Base-by-base conservation (phyloP, 35 echinoderm and acorn worm species). In the Diadema setosum region DNA sequence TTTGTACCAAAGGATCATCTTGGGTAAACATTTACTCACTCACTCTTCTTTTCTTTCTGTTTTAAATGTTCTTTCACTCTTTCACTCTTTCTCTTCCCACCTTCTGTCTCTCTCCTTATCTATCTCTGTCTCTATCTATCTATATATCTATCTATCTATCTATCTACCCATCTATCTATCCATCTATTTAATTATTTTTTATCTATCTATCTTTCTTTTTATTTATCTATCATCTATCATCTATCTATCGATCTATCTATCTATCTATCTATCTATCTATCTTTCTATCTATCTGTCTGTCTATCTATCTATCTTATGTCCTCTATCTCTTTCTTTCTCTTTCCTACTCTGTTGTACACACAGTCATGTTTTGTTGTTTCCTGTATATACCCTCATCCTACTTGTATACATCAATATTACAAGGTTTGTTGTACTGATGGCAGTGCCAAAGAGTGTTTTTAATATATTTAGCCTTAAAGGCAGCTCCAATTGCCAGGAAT, bases 11-110 rank as follows among this genome's bases (percentile, higher is more conserved):
- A 80, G 76, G 57, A 87, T 75, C 39, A 42, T 9, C 24, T 75
- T 57, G 87, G 87, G 87, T 89, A 89, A 89, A 82, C n/a, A n/a
- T n/a, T n/a, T n/a, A n/a, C n/a, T n/a, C n/a, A n/a, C 57, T 88
- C 24, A 81, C 44, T 75, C 45, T 34, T 30, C 76, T 24, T n/a
- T 29, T 45, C 30, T 18, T 27, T 81, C 40, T 81, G 76, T 35
- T 81, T 26, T 45, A 58, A 20, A 17, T 17, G 26, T 25, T 42
- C 12, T 27, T 16, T 18, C 9, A 23, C 4, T 6, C 11, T 42
- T 24, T 44, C 16, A 9, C 33, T n/a, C 21, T 40, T 37, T 12
- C 5, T 33, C 7, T 78, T 37, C 33, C 5, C 0, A 5, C 43
- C 1, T 80, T 24, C 21, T 36, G 36, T 4, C n/a, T n/a, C n/a